A percentile compares a stretch with the other conserved stretches of the same genome.
Conservation (phyloP, 2,888 invertebrate genomes). For the Nemotelus pantherinus region DNA sequence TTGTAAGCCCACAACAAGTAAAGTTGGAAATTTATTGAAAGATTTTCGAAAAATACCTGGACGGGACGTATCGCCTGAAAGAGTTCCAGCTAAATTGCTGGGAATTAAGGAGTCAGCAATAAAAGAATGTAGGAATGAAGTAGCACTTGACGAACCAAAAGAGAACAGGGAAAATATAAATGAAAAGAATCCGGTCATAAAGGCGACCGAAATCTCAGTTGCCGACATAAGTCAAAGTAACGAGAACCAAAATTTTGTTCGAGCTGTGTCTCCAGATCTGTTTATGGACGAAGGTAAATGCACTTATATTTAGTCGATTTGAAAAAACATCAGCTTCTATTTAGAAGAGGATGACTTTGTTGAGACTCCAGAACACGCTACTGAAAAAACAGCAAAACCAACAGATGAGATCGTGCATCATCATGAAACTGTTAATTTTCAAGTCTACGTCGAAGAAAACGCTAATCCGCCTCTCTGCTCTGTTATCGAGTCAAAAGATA, state of each 20-base stretch:
- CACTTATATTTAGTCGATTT: neutral
- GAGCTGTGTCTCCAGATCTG: constrained; percentile 60
- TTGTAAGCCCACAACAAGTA: constrained; percentile 63
- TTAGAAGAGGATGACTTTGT: neutral
- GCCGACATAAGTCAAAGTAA: neutral
- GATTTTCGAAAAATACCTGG: constrained; percentile 73
- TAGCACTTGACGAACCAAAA: neutral
- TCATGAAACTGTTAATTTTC: neutral
- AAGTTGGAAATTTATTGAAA: constrained; percentile 68
- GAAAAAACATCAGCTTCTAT: neutral
- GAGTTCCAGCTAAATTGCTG: neutral
- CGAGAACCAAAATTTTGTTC: constrained; percentile 29
- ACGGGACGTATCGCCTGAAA: constrained; percentile 68
- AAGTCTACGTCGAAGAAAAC: neutral
- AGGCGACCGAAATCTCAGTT: neutral
- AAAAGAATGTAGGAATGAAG: neutral
- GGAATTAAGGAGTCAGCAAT: neutral
- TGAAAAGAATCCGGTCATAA: neutral
- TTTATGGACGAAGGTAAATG: constrained; percentile 52
- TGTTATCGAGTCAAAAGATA: neutral
- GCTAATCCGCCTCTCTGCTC: neutral
- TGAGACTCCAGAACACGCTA: neutral
- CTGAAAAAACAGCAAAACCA: neutral
- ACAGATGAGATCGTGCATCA: neutral
- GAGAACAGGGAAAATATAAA: neutral